Percentiles rank a stretch among this genome's conserved stretches.
Evolutionary conservation across 2,113 vertebrate genomes (phyloP).

Genomic region (Chrysochloris asiatica): DNA sequence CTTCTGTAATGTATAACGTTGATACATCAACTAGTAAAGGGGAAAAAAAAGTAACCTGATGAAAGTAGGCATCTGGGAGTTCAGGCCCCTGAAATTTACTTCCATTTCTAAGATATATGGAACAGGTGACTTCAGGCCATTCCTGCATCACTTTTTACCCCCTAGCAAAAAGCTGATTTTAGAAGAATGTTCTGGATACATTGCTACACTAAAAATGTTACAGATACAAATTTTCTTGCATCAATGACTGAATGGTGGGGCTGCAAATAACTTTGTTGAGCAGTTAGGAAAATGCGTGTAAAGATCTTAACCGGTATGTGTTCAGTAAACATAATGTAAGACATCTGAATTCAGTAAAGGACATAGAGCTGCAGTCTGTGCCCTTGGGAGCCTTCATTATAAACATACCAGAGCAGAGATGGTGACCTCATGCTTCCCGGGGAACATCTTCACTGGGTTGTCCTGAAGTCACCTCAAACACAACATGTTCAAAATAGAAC

Average conservation of each 20-base stretch:
- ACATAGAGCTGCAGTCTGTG: slow-evolving; percentile 35
- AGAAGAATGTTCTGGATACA: neutral
- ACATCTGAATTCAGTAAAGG: slow-evolving; percentile 63
- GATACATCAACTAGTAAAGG: slow-evolving; percentile 2
- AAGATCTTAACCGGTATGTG: slow-evolving; percentile 13
- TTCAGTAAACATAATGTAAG: neutral
- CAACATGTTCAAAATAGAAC: slow-evolving; percentile 69
- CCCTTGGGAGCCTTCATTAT: slow-evolving; percentile 64
- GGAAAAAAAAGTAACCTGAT: neutral
- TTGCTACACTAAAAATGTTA: slow-evolving; percentile 2
- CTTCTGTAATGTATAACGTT: neutral
- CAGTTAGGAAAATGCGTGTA: neutral
- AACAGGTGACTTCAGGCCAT: neutral
- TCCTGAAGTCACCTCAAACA: slow-evolving; percentile 74
- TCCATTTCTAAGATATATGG: neutral
- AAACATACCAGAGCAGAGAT: slow-evolving; percentile 63
- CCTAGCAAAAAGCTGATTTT: slow-evolving; percentile 26
- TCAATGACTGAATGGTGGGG: neutral
- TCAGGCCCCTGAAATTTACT: slow-evolving; percentile 20
- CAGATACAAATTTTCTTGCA: neutral
- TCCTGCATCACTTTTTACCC: neutral
- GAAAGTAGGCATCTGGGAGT: neutral
- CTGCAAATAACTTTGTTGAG: neutral
- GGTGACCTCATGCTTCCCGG: slow-evolving; percentile 69
- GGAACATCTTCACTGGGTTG: slow-evolving; percentile 62